Evolutionary conservation across 1,140 invertebrate species (phyloP).

Genomic region (Brachionus sp.): DNA sequence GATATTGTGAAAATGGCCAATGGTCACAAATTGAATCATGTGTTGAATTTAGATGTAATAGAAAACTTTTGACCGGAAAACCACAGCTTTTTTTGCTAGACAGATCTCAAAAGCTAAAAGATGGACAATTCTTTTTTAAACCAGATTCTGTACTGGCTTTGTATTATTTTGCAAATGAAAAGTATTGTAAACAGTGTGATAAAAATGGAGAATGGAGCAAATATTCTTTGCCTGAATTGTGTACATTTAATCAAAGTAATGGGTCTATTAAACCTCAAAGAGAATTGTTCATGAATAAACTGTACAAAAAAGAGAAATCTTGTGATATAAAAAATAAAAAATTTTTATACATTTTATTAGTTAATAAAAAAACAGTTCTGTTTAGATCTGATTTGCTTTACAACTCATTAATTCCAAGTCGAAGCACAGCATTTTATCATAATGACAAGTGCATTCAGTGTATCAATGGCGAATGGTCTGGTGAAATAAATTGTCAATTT

Average conservation of each 20-base stretch:
- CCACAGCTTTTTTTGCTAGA: background rate
- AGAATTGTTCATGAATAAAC: background rate
- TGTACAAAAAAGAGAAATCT: constrained; percentile 11
- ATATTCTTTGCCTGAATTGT: constrained; percentile 1
- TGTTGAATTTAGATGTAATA: background rate
- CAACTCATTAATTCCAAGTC: background rate
- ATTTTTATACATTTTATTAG: background rate
- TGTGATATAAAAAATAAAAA: constrained; percentile 15
- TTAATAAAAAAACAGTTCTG: constrained; percentile 3
- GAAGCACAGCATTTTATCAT: background rate
- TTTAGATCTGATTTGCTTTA: background rate
- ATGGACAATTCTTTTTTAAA: background rate
- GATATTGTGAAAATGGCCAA: constrained; percentile 24
- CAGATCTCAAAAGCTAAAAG: background rate
- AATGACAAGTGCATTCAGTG: background rate
- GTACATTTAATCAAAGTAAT: background rate
- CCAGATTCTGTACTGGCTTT: constrained; percentile 21
- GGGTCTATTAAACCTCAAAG: background rate
- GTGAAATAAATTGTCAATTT: background rate
- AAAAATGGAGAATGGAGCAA: constrained; percentile 41
- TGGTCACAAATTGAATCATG: constrained; percentile 43
- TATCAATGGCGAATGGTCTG: background rate
- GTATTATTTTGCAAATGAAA: constrained; percentile 20
- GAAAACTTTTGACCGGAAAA: constrained; percentile 1
- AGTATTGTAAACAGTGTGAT: constrained; percentile 33